Percentiles rank a stretch among this genome's conserved stretches.
Conservation (phyloP, 2,888 invertebrate genomes). For the Caenorhabditis panamensis region DNA sequence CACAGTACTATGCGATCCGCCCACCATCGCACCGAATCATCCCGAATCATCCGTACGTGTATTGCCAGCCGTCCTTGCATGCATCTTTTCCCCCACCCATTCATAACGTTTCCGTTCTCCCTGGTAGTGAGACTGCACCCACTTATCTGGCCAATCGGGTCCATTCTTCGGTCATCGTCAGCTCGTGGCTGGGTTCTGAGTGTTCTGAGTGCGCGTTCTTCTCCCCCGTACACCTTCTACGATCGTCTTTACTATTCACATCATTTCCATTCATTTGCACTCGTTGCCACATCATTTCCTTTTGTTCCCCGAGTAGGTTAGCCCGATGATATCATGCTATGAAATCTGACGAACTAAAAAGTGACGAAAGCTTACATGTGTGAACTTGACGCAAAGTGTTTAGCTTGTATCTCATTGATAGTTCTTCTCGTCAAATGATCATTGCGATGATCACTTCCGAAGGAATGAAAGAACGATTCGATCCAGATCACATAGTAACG, state of each 20-base stretch:
- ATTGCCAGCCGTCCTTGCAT: background rate
- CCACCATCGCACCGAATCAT: too few relatives aligned
- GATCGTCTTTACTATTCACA: background rate
- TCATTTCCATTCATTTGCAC: background rate
- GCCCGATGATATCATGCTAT: conserved; percentile 15
- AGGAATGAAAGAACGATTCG: background rate
- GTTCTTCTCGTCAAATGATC: background rate
- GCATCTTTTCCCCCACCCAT: background rate
- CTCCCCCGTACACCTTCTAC: background rate
- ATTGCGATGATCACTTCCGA: background rate
- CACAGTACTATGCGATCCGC: too few relatives aligned
- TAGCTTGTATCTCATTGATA: background rate
- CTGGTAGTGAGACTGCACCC: too few relatives aligned
- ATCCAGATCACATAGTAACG: too few relatives aligned
- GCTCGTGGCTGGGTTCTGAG: too few relatives aligned
- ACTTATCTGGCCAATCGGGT: background rate
- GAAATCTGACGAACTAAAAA: conserved; percentile 46
- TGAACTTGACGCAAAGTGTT: background rate
- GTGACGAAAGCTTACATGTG: background rate
- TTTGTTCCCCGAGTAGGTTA: conserved; percentile 9
- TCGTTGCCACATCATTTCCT: background rate
- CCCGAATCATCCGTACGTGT: too few relatives aligned
- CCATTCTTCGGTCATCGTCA: background rate
- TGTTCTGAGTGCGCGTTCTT: background rate
- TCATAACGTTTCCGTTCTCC: too few relatives aligned